A percentile compares a stretch with the other conserved stretches of the same genome.
phyloP scores from a whole-genome alignment of 2,888 invertebrate species.

The Aporophyla lueneburgensis region DNA sequence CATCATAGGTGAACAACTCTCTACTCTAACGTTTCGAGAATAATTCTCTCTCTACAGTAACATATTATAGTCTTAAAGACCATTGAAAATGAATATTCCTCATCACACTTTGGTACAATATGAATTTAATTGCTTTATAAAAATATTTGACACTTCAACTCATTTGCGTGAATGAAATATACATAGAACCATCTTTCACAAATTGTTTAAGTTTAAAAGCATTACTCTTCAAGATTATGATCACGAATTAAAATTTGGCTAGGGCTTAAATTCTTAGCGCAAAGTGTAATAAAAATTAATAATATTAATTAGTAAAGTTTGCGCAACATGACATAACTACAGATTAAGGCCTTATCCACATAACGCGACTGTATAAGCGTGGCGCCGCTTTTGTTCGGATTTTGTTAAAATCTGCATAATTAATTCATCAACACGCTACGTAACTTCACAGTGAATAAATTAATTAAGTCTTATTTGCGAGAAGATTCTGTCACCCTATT shows the following conservation, averaged over 20 bases:
- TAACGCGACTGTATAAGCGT: slow-evolving; percentile 61
- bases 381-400: slow-evolving; percentile 71
- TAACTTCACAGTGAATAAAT: slow-evolving; percentile 84
- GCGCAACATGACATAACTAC: slow-evolving; percentile 50
- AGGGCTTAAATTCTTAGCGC: slow-evolving; percentile 41
- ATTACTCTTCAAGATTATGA: slow-evolving; percentile 41
- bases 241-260: slow-evolving; percentile 38
- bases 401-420: slow-evolving; percentile 82
- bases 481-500: slow-evolving; percentile 74
- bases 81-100: not conserved
- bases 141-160: slow-evolving; percentile 17
- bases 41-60: not conserved
- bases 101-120: not conserved
- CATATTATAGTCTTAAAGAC: not conserved
- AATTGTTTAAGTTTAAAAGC: slow-evolving; percentile 39
- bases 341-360: slow-evolving; percentile 66
- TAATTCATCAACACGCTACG: slow-evolving; percentile 85
- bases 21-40: no score
- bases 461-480: slow-evolving; percentile 83
- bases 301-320: slow-evolving; percentile 56
- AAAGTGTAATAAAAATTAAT: slow-evolving; percentile 57
- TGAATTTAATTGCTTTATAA: slow-evolving; percentile 15
- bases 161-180: slow-evolving; percentile 25
- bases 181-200: slow-evolving; percentile 12
- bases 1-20: not conserved